Conservation (phyloP, 2,113 vertebrate species). For the Nettapus auritus region DNA sequence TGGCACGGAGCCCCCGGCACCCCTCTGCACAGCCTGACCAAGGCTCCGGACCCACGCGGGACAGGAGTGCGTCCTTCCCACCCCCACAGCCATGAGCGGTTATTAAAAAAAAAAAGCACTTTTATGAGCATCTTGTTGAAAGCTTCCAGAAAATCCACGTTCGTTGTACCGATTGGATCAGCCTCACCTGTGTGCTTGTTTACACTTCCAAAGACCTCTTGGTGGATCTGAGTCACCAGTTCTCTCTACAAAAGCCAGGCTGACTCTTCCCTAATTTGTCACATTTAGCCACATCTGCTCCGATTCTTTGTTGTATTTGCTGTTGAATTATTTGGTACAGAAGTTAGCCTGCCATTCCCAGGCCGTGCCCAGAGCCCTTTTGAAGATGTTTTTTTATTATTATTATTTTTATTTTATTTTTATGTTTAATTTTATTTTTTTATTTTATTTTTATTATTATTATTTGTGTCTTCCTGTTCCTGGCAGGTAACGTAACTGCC, state of each 20-base stretch:
- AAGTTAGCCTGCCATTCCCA: fast-evolving
- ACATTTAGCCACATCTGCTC: fast-evolving
- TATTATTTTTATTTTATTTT: too few relatives aligned
- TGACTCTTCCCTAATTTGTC: neutral
- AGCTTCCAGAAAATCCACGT: neutral
- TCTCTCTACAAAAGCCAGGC: neutral
- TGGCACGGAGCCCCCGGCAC: too few relatives aligned
- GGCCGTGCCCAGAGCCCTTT: neutral
- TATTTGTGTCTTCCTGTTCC: neutral
- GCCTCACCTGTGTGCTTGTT: fast-evolving
- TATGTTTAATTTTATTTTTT: too few relatives aligned
- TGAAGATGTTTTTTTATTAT: neutral
- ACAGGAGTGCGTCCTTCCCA: too few relatives aligned
- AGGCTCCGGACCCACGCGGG: too few relatives aligned
- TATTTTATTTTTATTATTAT: too few relatives aligned
- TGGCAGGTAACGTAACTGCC: neutral
- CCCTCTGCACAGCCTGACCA: too few relatives aligned
- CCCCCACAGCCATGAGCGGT: neutral
- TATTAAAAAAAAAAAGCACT: too few relatives aligned
- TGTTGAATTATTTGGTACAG: fast-evolving
- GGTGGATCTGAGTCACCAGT: fast-evolving
- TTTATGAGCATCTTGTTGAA: neutral
- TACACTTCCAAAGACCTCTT: neutral
- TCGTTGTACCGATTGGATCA: fast-evolving
- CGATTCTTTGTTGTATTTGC: fast-evolving